These are phyloP conservation scores for Agonopterix heracliana DNA, from an alignment of 2,888 invertebrate genomes.

Conservation along the genomic window DNA sequence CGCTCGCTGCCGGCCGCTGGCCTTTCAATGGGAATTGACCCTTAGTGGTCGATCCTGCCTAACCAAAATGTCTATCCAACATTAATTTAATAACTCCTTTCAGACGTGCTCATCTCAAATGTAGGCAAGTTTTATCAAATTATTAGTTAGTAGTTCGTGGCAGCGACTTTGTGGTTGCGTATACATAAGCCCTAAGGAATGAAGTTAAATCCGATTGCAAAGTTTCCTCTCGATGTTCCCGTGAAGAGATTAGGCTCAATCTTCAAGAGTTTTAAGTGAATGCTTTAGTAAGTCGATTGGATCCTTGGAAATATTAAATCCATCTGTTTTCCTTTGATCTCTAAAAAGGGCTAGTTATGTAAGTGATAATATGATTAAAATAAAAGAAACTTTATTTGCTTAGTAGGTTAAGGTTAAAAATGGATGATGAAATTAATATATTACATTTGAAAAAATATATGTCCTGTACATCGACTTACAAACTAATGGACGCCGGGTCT, in stretches of 20 bases:
- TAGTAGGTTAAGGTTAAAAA: neutral
- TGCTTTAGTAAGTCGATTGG: slow-evolving; percentile 6
- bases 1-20: too few relatives aligned
- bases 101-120: neutral
- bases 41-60: neutral
- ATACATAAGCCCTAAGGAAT: slow-evolving; percentile 31
- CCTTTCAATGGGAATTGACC: too few relatives aligned
- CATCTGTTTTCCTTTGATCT: neutral
- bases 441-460: neutral
- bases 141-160: neutral
- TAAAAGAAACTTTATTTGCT: neutral
- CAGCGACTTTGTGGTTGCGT: neutral
- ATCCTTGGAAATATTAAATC: slow-evolving; percentile 2
- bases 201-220: slow-evolving; percentile 60
- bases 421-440: neutral
- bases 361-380: neutral
- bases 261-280: slow-evolving; percentile 36
- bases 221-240: slow-evolving; percentile 52
- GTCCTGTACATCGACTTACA: neutral
- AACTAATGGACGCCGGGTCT: neutral
- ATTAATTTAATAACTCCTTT: neutral
- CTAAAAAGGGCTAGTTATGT: neutral
- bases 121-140: neutral
- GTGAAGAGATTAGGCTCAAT: slow-evolving; percentile 48
- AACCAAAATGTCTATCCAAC: neutral